Evolutionary conservation across 2,797 vertebrate species (phyloP).

Genomic region (Squalus acanthias): DNA sequence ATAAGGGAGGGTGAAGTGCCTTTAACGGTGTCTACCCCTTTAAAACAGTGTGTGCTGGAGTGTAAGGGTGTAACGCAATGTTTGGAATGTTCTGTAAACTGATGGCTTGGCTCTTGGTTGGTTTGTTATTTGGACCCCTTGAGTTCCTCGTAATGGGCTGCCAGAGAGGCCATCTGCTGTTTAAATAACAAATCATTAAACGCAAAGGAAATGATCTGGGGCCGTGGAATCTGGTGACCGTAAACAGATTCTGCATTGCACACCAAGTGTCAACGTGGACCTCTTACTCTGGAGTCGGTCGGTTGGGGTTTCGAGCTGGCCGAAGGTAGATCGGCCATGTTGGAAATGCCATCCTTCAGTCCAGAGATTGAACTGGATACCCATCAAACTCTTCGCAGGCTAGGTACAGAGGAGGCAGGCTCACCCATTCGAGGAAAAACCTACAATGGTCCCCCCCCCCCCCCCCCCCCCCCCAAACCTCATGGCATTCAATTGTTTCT

Average conservation of each 20-base stretch:
- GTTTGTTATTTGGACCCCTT: neutral
- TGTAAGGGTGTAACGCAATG: neutral
- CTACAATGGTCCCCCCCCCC: too few species aligned
- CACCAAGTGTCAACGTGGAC: neutral
- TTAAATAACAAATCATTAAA: neutral
- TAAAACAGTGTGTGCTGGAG: neutral
- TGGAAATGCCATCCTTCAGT: neutral
- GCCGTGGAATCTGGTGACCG: fast-evolving
- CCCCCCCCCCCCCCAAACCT: too few species aligned
- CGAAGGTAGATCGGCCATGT: neutral
- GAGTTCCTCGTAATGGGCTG: neutral
- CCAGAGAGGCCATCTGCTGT: neutral
- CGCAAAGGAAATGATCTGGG: neutral
- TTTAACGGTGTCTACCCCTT: neutral
- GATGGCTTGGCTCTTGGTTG: neutral
- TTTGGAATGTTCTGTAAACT: neutral
- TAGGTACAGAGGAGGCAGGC: too few species aligned
- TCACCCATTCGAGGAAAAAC: too few species aligned
- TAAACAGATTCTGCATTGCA: neutral
- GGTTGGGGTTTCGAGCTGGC: too few species aligned
- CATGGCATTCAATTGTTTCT: too few species aligned
- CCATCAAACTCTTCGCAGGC: neutral
- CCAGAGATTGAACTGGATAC: neutral
- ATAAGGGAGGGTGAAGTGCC: too few species aligned
- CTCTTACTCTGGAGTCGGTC: too few species aligned